These are phyloP conservation scores for Elysia crispata DNA, from an alignment of 2,888 invertebrate species.

Conservation along the genomic window DNA sequence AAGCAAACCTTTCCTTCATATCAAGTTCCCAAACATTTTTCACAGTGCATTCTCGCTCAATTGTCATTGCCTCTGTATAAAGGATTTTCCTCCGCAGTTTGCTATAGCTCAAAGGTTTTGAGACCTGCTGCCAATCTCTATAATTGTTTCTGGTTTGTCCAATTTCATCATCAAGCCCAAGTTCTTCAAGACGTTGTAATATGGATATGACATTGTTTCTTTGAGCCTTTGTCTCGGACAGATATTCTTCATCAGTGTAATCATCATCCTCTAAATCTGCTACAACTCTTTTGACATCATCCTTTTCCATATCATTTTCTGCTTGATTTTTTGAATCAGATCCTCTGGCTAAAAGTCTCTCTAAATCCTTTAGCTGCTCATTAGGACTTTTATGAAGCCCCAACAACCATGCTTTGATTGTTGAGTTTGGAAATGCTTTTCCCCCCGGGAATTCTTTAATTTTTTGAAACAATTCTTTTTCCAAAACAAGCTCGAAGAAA, in stretches of 20 bases:
- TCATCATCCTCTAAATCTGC: constrained; percentile 28
- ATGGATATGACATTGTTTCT: background rate
- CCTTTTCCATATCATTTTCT: constrained; percentile 39
- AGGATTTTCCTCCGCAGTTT: background rate
- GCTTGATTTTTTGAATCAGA: constrained; percentile 4
- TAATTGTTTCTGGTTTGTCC: background rate
- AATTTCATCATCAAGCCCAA: background rate
- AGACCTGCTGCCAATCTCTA: background rate
- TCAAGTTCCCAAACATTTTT: constrained; percentile 64
- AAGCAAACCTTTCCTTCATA: constrained; percentile 75
- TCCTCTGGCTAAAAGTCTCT: constrained; percentile 14
- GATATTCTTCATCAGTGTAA: background rate
- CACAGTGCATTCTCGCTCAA: constrained; percentile 52
- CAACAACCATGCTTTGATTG: background rate
- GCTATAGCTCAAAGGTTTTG: constrained; percentile 4
- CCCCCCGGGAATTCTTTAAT: constrained; percentile 52
- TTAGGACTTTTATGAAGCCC: background rate
- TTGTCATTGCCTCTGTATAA: constrained; percentile 49
- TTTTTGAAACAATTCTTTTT: constrained; percentile 41
- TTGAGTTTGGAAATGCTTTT: background rate
- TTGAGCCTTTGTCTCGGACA: background rate
- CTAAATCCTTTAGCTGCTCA: constrained; percentile 34
- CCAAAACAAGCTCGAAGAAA: no score
- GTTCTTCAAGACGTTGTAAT: constrained; percentile 1
- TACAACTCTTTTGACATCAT: constrained; percentile 2